Evolutionary conservation across 2,888 invertebrate species (phyloP), one percentile per base, ranked within the genome.

Genomic region (Orthonevra nobilis): DNA sequence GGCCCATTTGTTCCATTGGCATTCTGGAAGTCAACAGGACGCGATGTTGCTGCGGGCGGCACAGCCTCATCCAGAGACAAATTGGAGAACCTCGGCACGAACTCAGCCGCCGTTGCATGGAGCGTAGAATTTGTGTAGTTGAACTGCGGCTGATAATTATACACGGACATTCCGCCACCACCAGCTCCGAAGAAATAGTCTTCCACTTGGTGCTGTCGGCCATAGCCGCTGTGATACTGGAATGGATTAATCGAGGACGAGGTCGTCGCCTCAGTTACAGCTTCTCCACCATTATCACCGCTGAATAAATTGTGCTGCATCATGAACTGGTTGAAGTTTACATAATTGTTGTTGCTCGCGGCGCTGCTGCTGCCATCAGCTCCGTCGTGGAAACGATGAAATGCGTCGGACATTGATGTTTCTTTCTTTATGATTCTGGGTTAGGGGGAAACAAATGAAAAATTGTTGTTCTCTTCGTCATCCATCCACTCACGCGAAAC

Each of bases 261-360:
- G 3, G 48, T 12, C 42, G 14, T 10, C 6, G 46, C 32, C 1
- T 66, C 60, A 7, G 40, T 58, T 30, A 44, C 72, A 4, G 32
- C 66, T 12, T 66, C 69, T 17, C 46, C 52, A 12, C 14, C 19
- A 42, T 1, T 3, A 23, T 4, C 12, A 64, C 32, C 26, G 5
- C 81, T 81, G 12, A 82, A 69, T 12, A 87, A 77, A 82, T 89
- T 88, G 82, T 88, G 88, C 82, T 88, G 88, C 82, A 86, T 83
- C 28, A 88, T 86, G 73, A 88, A 88, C 75, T 88, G 88, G 83
- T 87, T 88, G 60, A 88, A 88, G 68, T 87, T 85, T n/a, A 88
- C 86, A 81, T 88, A 88, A 81, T 88, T 86, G 75, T 85, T 87
- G 68, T 81, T 82, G 52, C 23, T 17, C 10, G 56, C 17, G 5